These are phyloP conservation scores for Sarcophaga variegata DNA, from an alignment of 2,888 invertebrate genomes.

Conservation along the genomic window DNA sequence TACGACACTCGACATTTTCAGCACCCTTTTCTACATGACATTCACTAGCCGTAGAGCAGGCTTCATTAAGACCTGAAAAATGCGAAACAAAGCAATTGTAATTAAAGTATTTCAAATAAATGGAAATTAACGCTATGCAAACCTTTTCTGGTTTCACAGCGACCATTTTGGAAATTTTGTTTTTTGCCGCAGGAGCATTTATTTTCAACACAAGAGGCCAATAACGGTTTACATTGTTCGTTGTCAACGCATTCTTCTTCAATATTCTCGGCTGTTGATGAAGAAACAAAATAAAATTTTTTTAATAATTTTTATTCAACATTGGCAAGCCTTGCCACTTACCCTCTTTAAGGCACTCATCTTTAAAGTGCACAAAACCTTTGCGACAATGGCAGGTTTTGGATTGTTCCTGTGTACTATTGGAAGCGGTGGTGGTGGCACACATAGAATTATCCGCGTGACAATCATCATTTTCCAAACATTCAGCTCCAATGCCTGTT, in stretches of 20 bases:
- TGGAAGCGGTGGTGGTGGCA: conserved; percentile 67
- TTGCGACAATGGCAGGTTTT: conserved; percentile 79
- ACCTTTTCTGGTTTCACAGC: conserved; percentile 78
- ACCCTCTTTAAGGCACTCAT: conserved; percentile 80
- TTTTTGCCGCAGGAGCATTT: conserved; percentile 78
- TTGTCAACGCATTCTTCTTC: conserved; percentile 79
- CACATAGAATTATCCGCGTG: conserved; percentile 75
- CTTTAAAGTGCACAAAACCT: conserved; percentile 79
- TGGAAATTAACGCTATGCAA: conserved; percentile 37
- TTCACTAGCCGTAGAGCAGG: conserved; percentile 78
- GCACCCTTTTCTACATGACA: conserved; percentile 78
- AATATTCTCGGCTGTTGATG: conserved; percentile 74
- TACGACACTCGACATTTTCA: conserved; percentile 80
- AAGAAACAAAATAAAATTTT: not conserved
- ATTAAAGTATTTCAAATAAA: not conserved
- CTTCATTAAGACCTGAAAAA: conserved; percentile 76
- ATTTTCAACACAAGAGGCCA: conserved; percentile 77
- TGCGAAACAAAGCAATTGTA: conserved; percentile 41
- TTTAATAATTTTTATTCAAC: not conserved
- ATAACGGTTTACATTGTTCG: conserved; percentile 80
- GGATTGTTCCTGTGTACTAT: conserved; percentile 72
- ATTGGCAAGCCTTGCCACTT: not conserved
- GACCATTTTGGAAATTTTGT: conserved; percentile 78
- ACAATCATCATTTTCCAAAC: conserved; percentile 77
- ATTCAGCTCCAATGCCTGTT: conserved; percentile 77